These are phyloP conservation scores for Thamnophis sirtalis DNA, from an alignment of 2,113 vertebrate genomes.

Conservation along the genomic window DNA sequence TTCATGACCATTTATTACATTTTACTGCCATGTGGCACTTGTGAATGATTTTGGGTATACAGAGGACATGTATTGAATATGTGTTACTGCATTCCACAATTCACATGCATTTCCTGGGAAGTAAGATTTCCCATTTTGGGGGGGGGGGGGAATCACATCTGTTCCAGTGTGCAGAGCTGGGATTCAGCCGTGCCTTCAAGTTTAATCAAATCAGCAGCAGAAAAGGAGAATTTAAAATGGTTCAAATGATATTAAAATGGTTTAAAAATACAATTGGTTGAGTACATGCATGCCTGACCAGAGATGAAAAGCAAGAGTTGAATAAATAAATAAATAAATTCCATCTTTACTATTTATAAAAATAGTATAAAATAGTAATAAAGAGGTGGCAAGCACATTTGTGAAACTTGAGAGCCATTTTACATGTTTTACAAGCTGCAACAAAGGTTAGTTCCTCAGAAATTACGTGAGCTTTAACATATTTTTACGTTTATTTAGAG, in stretches of 20 bases:
- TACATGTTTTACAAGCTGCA: not conserved
- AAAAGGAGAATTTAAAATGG: not conserved
- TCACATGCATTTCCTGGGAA: not conserved
- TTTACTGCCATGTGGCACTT: slow-evolving; percentile 41
- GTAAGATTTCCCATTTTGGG: not conserved
- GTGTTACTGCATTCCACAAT: slow-evolving; percentile 9
- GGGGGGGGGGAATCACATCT: too few relatives aligned
- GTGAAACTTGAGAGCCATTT: not conserved
- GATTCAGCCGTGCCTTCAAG: not conserved
- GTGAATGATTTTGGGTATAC: slow-evolving; percentile 34
- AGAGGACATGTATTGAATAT: slow-evolving; percentile 25
- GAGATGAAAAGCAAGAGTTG: not conserved
- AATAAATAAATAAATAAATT: too few relatives aligned
- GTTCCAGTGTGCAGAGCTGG: not conserved
- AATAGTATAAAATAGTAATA: too few relatives aligned
- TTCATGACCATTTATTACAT: slow-evolving; percentile 24
- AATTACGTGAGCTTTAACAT: not conserved
- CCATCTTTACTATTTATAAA: too few relatives aligned
- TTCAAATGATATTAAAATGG: not conserved
- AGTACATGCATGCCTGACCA: not conserved
- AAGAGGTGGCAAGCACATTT: not conserved
- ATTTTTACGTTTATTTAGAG: not conserved
- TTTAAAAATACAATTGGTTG: not conserved
- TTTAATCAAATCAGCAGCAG: not conserved
- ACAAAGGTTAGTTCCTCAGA: not conserved